These are phyloP conservation scores for Apaloderma vittatum DNA, from an alignment of 2,113 vertebrate genomes.

Conservation along the genomic window DNA sequence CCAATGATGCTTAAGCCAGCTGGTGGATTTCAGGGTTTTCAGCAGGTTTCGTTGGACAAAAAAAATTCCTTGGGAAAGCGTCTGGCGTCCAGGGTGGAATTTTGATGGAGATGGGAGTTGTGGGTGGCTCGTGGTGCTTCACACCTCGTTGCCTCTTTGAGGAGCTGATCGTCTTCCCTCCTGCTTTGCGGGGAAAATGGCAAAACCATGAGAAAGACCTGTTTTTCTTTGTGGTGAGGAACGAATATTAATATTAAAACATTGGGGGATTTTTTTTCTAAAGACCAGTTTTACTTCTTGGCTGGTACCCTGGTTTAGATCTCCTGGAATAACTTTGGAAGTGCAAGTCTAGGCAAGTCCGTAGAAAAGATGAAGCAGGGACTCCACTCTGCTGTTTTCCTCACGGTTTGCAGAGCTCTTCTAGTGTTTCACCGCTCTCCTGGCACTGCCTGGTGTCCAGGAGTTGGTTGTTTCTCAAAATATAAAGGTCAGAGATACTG, in stretches of 20 bases:
- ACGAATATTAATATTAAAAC: not conserved
- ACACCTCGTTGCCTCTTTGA: not conserved
- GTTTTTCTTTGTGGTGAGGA: not conserved
- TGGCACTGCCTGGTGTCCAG: not conserved
- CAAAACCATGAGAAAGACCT: not conserved
- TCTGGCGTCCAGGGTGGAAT: accelerated
- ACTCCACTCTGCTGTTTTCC: not conserved
- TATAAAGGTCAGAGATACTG: not conserved
- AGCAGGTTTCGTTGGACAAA: not conserved
- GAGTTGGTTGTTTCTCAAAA: not conserved
- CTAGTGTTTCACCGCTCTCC: not conserved
- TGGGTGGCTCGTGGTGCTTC: not conserved
- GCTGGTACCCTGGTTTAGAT: not conserved
- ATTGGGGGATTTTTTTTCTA: not conserved
- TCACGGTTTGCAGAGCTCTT: not conserved
- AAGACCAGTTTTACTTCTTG: not conserved
- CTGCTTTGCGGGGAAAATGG: not conserved
- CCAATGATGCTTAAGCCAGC: slow-evolving; percentile 24
- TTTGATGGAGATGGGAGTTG: not conserved
- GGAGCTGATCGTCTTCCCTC: not conserved
- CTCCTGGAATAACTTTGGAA: not conserved
- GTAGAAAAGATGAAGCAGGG: not conserved
- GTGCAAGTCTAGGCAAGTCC: not conserved
- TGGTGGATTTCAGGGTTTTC: not conserved
- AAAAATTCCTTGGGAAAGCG: not conserved